Evolutionary conservation across 2,113 vertebrate species (phyloP).

Genomic region (Cyprinodon tularosa): DNA sequence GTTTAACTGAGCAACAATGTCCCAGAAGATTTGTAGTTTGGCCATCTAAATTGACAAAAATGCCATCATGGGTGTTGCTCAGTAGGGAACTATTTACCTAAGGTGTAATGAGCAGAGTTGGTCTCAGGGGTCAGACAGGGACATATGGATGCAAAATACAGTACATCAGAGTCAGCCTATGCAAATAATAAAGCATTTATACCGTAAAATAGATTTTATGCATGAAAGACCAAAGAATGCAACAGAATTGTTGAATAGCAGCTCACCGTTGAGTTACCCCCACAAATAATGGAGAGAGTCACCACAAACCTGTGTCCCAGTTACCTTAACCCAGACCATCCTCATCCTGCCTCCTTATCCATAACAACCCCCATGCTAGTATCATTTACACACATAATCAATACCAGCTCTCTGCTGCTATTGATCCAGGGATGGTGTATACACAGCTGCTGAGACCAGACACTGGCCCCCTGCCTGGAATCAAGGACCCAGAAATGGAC

Average conservation of each 20-base stretch:
- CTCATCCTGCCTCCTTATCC: constrained; percentile 21
- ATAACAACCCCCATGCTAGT: constrained; percentile 57
- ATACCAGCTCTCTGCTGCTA: constrained; percentile 74
- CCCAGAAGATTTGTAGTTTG: no score
- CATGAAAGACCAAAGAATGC: neutral
- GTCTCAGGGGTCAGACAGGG: constrained; percentile 18
- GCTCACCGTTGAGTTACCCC: neutral
- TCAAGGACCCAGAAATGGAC: constrained; percentile 54
- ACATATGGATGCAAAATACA: neutral
- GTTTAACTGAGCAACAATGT: no score
- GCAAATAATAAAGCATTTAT: constrained; percentile 4
- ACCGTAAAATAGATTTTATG: neutral
- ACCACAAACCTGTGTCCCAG: constrained; percentile 18
- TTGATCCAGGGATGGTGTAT: constrained; percentile 66
- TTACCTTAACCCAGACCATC: constrained; percentile 36
- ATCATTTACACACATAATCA: constrained; percentile 78
- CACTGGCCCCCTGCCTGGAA: constrained; percentile 51
- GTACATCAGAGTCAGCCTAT: neutral
- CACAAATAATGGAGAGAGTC: constrained; percentile 19
- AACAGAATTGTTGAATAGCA: neutral
- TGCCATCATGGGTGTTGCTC: constrained; percentile 4
- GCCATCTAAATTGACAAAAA: constrained; percentile 18
- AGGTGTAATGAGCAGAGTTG: constrained; percentile 6
- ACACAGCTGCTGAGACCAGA: constrained; percentile 62
- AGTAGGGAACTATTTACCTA: constrained; percentile 1